Percentiles rank a stretch among this genome's conserved stretches.
These are phyloP conservation scores for Poeciliopsis retropinna DNA, from an alignment of 2,113 vertebrate genomes.

Conservation along the genomic window DNA sequence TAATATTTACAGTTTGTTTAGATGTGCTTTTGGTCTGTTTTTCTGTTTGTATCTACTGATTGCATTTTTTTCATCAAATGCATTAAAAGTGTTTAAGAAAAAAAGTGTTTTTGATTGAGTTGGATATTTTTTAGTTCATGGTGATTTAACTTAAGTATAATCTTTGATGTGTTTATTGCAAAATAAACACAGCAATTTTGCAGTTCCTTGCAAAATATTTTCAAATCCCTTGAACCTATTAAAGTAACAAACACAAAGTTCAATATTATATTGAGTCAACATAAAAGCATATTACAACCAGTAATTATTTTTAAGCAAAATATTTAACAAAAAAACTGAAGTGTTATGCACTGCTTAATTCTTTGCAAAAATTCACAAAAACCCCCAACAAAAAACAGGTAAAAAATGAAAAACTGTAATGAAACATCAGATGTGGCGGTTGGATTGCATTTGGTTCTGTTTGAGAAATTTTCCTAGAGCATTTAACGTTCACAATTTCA, in stretches of 20 bases:
- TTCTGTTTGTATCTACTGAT: not conserved
- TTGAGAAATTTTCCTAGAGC: not conserved
- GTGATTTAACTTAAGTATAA: not conserved
- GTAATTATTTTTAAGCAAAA: too few species aligned
- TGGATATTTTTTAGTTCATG: not conserved
- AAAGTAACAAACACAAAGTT: not conserved
- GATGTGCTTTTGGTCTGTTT: not conserved
- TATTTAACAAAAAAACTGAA: too few species aligned
- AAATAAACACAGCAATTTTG: too few species aligned
- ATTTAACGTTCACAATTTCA: slow-evolving; percentile 1
- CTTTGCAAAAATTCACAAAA: too few species aligned
- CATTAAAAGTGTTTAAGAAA: not conserved
- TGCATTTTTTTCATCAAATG: not conserved
- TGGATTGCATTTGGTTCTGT: slow-evolving; percentile 1
- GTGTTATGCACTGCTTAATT: too few species aligned
- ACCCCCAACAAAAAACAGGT: too few species aligned
- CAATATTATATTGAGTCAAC: not conserved
- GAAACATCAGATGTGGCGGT: too few species aligned
- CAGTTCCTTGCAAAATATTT: not conserved
- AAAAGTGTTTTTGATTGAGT: not conserved
- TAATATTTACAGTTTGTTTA: not conserved
- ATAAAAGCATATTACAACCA: not conserved
- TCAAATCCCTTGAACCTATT: not conserved
- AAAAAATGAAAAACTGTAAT: not conserved
- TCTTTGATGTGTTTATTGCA: not conserved